Evolutionary conservation across 1,140 invertebrate genomes (phyloP), one percentile per base, ranked within the genome.

Genomic region (Schlechtendalia chinensis): DNA sequence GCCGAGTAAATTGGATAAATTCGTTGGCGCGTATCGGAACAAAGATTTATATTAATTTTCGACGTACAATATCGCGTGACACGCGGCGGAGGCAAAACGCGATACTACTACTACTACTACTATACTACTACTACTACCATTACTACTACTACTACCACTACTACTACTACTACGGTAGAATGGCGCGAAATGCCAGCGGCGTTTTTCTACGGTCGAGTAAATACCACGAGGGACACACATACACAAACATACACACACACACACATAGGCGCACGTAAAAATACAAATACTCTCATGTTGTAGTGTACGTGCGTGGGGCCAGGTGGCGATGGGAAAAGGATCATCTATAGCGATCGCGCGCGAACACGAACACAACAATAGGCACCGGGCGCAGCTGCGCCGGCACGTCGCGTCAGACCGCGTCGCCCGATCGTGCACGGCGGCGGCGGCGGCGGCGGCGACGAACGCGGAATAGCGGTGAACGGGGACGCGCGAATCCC

Each of bases 291-390:
- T 65, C 19, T 22, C 47, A 16, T 45, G 22, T n/a, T 39, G 22
- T 67, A 39, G 32, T 5, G 6, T 39, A 39, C 67, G 17, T 22
- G 14, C 67, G 45, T 16, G 32, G 8, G 67, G 67, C 67, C 67
- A 69, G 67, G 67, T 69, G 67, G 67, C 50, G 67, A 47, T 69
- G 67, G 67, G 45, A 69, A 69, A 69, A 69, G 67, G 67, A 69
- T 50, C 67, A 69, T 69, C 67, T 50, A 39, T 39, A 50, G 67
- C 67, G 67, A 69, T 69, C 69, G 69, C 69, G 69, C 69, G 69
- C 69, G 24, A 72, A 72, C 32, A 8, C 32, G 32, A 39, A 39
- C n/a, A n/a, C n/a, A n/a, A n/a, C 32, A 39, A 39, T 39, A 39
- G 32, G 32, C 32, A 8, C 32, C 3, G 3, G 32, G 32, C n/a